Base-by-base conservation (phyloP, 2,888 invertebrate genomes). In the Ferdinandea cuprea region DNA sequence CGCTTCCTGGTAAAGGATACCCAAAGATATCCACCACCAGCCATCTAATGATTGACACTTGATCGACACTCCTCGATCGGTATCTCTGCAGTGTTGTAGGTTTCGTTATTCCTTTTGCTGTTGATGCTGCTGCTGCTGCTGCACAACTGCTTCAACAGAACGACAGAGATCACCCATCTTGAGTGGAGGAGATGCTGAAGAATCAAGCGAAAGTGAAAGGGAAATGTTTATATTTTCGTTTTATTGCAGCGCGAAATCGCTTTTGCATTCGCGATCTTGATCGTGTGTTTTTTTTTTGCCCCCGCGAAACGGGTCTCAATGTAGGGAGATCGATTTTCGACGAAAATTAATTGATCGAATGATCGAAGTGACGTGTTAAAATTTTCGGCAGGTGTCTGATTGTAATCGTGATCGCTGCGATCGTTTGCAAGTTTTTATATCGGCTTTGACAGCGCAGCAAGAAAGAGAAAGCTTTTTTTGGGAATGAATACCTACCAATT, bases 311-410 rank as follows among this genome's bases (percentile, higher is more conserved):
- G 42, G 76, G 65, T 71, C 69, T 15, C 19, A 30, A 25, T 21
- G 46, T 37, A 58, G 35, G n/a, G n/a, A 42, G 63, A 71, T 66
- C 65, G 54, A 32, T 66, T 77, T 78, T 68, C 37, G 72, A 56
- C 11, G 56, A 44, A 84, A 84, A 84, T 84, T 84, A 84, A 84
- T 84, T 84, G 84, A 84, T 84, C 69, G 73, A 84, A 59, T 79
- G 84, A 84, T 84, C 79, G 84, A 79, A 84, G 74, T 79, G 84
- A 84, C 78, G 84, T 84, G 84, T 79, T 79, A 78, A 84, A 78
- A 79, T 59, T 74, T 84, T 79, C 79, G 84, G 84, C 79, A 84
- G 84, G 79, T 84, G 78, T 79, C 84, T 42, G 81, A 81, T 76
- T 30, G 66, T 76, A 72, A 81, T 81, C 81, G 48, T 37, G 66